Evolutionary conservation across 2,797 vertebrate genomes (phyloP), one percentile per base, ranked within the genome.

Genomic region (Channallabes apus): DNA sequence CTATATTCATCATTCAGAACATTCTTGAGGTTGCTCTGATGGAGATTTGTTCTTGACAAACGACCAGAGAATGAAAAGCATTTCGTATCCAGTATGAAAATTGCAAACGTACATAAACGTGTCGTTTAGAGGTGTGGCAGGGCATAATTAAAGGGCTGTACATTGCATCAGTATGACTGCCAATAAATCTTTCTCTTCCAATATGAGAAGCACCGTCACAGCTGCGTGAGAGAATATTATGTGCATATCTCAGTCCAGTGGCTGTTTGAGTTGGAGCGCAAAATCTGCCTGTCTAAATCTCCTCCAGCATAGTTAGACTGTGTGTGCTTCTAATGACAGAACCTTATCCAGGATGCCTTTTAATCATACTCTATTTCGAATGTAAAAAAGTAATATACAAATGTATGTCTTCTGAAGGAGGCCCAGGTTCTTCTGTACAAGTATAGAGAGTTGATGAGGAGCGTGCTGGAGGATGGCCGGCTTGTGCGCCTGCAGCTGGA

Each of bases 401-500:
- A 3, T 27, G 73, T 76, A 22, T 27, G 20, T 73, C 22, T 82
- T 20, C 18, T 81, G 54, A 92, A 99, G 98, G 97, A 96, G 82
- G 96, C 95, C 0, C 88, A 93, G 89, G 90, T 87, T 86, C 89
- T 96, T 91, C 89, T 97, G 83, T 92, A 87, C 85, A 92, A 87
- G 73, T 94, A 92, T 89, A 94, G 87, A 77, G 92, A 92, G 2
- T 78, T 97, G 89, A 99, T 99, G 97, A 89, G 93, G 41, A 93
- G 88, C 0, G 93, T 99, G 64, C 94, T 99, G 0, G 95, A 95
- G 17, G 97, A 98, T 0, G 76, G 91, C 0, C 93, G 90, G 84
- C 92, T 99, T 91, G 95, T 96, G 78, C 94, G 92, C 86, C 90
- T 98, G 67, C 97, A 98, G 91, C 91, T 95, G 90, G 97, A 97